phyloP scores from a whole-genome alignment of 2,888 invertebrate genomes.

The Melanophora roralis region DNA sequence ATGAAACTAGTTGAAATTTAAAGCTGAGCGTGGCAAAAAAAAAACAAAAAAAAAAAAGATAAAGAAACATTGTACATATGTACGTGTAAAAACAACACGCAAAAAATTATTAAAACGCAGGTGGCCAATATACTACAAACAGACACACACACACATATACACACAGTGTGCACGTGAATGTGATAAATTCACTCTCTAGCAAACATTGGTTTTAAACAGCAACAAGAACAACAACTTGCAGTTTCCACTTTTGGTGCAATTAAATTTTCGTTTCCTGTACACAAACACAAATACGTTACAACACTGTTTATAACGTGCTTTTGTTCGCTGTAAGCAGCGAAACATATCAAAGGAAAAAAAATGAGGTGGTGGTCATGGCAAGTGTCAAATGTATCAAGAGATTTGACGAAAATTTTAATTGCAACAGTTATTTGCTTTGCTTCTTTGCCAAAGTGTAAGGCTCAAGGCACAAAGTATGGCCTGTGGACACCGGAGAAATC shows the following conservation, averaged over 20 bases:
- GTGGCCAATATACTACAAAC: slow-evolving; percentile 7
- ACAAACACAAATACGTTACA: neutral
- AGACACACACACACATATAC: no score
- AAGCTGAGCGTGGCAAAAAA: slow-evolving; percentile 20
- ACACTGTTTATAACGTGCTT: neutral
- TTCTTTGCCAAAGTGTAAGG: neutral
- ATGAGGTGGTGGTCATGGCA: slow-evolving; percentile 5
- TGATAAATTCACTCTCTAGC: neutral
- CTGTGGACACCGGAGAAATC: slow-evolving; percentile 70
- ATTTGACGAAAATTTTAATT: neutral
- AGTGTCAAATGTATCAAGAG: neutral
- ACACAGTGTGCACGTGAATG: neutral
- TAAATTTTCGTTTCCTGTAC: neutral
- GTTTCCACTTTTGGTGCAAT: neutral
- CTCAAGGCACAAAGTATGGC: slow-evolving; percentile 72
- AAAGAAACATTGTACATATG: neutral
- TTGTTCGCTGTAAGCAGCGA: neutral
- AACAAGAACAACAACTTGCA: neutral
- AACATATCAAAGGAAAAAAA: neutral
- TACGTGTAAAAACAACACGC: neutral
- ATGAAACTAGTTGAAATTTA: slow-evolving; percentile 43
- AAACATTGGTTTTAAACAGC: neutral
- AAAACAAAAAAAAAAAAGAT: no score
- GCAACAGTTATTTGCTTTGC: neutral
- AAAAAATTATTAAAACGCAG: neutral